Conservation (phyloP, 2,113 vertebrate genomes). For the Illadopsis cleaveri region DNA sequence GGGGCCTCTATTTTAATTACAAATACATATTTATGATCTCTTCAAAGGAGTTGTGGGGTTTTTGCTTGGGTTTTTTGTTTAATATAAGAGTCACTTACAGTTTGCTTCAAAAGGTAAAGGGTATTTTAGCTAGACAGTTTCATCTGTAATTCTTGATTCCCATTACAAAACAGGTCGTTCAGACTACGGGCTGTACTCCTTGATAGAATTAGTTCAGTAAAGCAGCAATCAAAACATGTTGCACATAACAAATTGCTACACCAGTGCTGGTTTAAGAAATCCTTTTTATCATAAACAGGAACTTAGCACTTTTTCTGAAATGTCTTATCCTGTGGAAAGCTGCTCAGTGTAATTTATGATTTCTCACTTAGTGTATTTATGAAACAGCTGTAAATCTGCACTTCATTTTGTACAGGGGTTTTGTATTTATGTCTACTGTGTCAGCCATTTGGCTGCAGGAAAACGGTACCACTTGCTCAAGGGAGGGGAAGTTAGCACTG, state of each 20-base stretch:
- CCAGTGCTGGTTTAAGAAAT: not conserved
- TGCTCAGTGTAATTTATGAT: not conserved
- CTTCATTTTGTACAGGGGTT: not conserved
- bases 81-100: not conserved
- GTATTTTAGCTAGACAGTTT: not conserved
- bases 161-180: not conserved
- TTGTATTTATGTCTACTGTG: not conserved
- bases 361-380: not conserved
- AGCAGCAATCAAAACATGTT: not conserved
- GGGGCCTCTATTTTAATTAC: not conserved
- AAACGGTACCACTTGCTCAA: not conserved
- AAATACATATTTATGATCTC: slow-evolving; percentile 2
- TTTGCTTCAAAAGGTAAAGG: not conserved
- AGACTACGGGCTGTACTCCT: not conserved
- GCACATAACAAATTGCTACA: not conserved
- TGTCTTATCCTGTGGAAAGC: not conserved
- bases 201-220: not conserved
- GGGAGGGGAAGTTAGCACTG: not conserved
- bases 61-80: not conserved
- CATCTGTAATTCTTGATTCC: not conserved
- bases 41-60: not conserved
- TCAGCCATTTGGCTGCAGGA: not conserved
- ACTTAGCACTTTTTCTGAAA: not conserved
- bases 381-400: not conserved
- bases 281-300: not conserved